Conservation (phyloP, 2,888 invertebrate genomes). For the Thelaira solivaga region DNA sequence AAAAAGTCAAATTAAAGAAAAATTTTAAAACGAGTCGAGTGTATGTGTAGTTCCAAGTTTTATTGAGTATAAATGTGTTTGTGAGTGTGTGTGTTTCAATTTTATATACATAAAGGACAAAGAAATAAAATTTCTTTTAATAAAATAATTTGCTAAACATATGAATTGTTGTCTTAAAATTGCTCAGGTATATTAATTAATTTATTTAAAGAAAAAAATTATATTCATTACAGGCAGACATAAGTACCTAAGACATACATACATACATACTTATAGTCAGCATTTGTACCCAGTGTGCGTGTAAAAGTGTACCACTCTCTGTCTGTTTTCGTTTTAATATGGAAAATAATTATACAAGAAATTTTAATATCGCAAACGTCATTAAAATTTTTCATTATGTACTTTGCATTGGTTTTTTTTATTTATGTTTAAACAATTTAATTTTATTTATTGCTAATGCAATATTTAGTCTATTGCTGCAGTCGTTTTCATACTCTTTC, state of each 20-base stretch:
- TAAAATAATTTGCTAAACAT: too few species aligned
- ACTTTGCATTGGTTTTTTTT: slow-evolving; percentile 22
- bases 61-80: slow-evolving; percentile 5
- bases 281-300: too few species aligned
- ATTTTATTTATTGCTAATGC: slow-evolving; percentile 29
- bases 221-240: not conserved
- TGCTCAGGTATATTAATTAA: too few species aligned
- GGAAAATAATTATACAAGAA: slow-evolving; percentile 49
- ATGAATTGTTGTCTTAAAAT: too few species aligned
- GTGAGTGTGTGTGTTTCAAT: too few species aligned
- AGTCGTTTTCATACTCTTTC: slow-evolving; percentile 39
- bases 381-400: slow-evolving; percentile 38
- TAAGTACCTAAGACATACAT: not conserved
- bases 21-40: slow-evolving; percentile 7
- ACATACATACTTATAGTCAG: too few species aligned
- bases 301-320: not conserved
- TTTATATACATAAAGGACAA: too few species aligned
- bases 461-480: slow-evolving; percentile 44
- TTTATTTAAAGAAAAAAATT: too few species aligned
- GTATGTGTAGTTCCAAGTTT: not conserved
- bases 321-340: slow-evolving; percentile 32
- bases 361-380: slow-evolving; percentile 49
- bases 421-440: slow-evolving; percentile 50
- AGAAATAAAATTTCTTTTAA: too few species aligned
- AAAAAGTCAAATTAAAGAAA: slow-evolving; percentile 39